Base-by-base conservation (phyloP, 2,797 vertebrate genomes). In the Monodelphis domestica region DNA sequence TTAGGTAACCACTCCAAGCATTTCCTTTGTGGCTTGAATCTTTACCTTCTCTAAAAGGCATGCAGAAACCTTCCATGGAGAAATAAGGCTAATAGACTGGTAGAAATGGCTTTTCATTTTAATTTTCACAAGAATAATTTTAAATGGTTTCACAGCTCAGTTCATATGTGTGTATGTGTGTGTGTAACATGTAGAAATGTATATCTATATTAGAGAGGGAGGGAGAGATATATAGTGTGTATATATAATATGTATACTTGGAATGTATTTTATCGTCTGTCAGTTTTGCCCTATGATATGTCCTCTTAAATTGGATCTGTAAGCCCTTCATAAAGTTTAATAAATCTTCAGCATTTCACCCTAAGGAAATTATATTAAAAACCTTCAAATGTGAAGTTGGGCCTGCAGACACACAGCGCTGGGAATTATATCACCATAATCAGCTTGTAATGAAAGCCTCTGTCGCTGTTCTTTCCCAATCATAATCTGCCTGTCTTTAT, bases 321-420 rank as follows among this genome's bases (percentile, higher is more conserved):
- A 99, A 99, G 99, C 99, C 99, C 99, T 99, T 99, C 99, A 99
- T 99, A 99, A 99, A 99, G 99, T 99, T 99, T 99, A 99, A 99
- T 99, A 99, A 99, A 99, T 99, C 98, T 99, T 99, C 98, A 99
- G 99, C 98, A 99, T 99, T 99, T 99, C 99, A 99, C 99, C 99
- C 98, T 98, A 98, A 99, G 99, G 99, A 99, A 99, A 99, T 99
- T 98, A 99, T 99, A 99, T 99, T 99, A 99, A 99, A 99, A 99
- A 99, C 98, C 98, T 99, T 99, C 98, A 98, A 99, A 99, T 99
- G 98, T 99, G 99, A 99, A 98, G 98, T 98, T 98, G 99, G 99
- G 99, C 99, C 98, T 94, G 98, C 98, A 99, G 98, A 99, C 98
- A 99, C 99, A 99, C 98, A 99, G 99, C 99, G 98, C 99, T 99